phyloP scores from a whole-genome alignment of 37 sponge, comb jelly and placozoan genomes.

The Halichondria panicea region DNA sequence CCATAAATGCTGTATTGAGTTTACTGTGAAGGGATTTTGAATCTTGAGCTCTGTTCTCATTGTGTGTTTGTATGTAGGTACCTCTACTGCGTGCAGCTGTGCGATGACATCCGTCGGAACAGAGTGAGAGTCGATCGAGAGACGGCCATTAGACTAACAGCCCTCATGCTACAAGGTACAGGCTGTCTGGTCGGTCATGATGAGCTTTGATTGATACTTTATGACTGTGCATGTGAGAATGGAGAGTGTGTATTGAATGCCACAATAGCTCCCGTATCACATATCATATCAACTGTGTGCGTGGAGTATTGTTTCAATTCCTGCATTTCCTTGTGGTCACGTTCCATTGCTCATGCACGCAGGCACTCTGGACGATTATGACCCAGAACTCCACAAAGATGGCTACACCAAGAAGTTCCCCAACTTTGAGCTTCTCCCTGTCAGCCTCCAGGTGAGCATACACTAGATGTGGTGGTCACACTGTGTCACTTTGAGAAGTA shows the following conservation, averaged over 20 bases:
- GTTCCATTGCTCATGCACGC: constrained; percentile 4
- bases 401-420: constrained; percentile 42
- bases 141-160: constrained; percentile 51
- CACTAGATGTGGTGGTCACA: too few relatives aligned
- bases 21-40: neutral
- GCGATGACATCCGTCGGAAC: constrained; percentile 63
- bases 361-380: constrained; percentile 57
- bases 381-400: constrained; percentile 12
- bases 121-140: constrained; percentile 51
- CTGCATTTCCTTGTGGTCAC: neutral
- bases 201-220: too few relatives aligned
- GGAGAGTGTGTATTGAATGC: neutral
- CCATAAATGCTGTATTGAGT: neutral
- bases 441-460: constrained; percentile 11
- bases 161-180: constrained; percentile 69
- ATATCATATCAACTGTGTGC: neutral
- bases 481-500: too few relatives aligned
- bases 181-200: neutral
- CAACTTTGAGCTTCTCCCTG: constrained; percentile 42
- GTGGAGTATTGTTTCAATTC: neutral
- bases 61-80: constrained; percentile 40
- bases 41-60: neutral
- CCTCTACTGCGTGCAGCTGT: constrained; percentile 67
- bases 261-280: neutral
- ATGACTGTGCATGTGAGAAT: too few relatives aligned